Evolutionary conservation across 2,113 vertebrate genomes (phyloP).

Genomic region (Corythornis cristatus): DNA sequence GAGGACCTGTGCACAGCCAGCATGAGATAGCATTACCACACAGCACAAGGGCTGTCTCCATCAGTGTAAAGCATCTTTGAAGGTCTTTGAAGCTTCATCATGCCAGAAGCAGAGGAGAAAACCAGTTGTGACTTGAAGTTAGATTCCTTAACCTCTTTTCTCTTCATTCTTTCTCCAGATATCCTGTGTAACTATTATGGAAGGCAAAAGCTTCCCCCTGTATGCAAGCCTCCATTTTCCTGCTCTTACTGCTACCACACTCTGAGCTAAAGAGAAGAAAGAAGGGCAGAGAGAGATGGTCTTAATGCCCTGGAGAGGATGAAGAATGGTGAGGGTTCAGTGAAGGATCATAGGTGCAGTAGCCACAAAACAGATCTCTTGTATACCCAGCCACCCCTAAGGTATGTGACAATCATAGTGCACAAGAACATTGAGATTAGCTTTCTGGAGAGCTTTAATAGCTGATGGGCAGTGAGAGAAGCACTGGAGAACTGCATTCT

Average conservation of each 20-base stretch:
- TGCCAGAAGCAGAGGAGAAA: neutral
- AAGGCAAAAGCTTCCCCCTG: neutral
- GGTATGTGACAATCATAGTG: neutral
- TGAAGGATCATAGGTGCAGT: accelerated
- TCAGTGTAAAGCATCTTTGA: neutral
- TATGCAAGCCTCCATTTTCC: neutral
- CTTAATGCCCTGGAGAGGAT: neutral
- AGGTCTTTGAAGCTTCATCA: neutral
- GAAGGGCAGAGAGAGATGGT: neutral
- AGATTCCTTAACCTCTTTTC: neutral
- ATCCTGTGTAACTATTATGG: neutral
- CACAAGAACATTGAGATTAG: neutral
- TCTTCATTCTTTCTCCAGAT: neutral
- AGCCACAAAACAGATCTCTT: neutral
- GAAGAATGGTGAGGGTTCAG: neutral
- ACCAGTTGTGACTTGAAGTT: neutral
- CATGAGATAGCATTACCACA: neutral
- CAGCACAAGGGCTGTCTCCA: neutral
- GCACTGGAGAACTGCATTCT: neutral
- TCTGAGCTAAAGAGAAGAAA: neutral
- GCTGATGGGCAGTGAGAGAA: neutral
- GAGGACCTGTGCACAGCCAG: neutral
- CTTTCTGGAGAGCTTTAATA: neutral
- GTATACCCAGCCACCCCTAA: accelerated
- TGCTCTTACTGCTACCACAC: neutral